phyloP scores from a whole-genome alignment of 2,888 invertebrate genomes.

The Tiphia femorata region DNA sequence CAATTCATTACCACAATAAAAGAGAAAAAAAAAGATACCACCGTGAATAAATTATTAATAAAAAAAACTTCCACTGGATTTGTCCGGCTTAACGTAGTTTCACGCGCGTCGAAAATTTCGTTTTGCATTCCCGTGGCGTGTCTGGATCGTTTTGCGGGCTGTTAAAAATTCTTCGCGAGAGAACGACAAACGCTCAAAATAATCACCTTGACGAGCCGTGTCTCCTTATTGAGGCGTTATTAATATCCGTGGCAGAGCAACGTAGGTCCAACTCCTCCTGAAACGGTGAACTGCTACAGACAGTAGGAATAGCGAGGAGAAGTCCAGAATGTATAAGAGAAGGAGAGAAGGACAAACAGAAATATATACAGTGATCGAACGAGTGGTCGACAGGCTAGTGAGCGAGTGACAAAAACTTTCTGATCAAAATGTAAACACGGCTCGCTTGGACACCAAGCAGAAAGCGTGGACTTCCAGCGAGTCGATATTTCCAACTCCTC shows the following conservation, averaged over 20 bases:
- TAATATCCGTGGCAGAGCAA: conserved; percentile 59
- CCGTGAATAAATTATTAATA: background rate
- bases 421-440: conserved; percentile 7
- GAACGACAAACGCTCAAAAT: no score
- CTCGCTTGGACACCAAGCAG: conserved; percentile 35
- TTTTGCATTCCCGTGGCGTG: no score
- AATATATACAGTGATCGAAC: no score
- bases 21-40: no score
- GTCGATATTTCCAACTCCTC: no score
- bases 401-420: background rate
- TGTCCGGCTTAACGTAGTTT: no score
- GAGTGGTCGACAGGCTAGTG: no score
- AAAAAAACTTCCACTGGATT: background rate
- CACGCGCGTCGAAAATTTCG: no score
- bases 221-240: conserved; percentile 54
- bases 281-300: conserved; percentile 62
- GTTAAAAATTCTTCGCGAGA: no score
- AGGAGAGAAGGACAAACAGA: background rate
- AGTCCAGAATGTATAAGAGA: background rate
- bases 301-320: conserved; percentile 38
- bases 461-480: conserved; percentile 34
- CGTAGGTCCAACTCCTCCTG: conserved; percentile 64
- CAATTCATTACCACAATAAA: no score
- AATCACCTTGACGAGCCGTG: conserved; percentile 61
- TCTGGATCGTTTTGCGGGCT: no score